Evolutionary conservation across 1,140 invertebrate species (phyloP), one percentile per base, ranked within the genome.

Genomic region (Psix sp.): DNA sequence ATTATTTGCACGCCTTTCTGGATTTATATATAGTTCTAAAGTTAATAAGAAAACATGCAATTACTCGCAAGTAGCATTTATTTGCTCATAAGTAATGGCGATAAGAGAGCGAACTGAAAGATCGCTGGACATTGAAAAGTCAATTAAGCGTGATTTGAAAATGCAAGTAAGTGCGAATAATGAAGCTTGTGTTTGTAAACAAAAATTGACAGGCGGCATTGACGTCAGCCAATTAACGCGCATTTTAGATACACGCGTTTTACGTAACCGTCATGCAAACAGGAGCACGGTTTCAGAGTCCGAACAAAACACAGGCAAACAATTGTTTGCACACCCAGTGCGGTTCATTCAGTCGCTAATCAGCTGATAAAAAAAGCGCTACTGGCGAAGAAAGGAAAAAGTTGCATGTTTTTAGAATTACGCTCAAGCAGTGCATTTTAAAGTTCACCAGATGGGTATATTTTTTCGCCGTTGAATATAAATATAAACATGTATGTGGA

Each of bases 191-290:
- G 29, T 26, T 57, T 43, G 24, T 11, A 57, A 57, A 57, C 33
- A 59, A 59, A 59, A 46, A 46, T 59, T 38, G 2, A 1, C 33
- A 14, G 46, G 17, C 24, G 24, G 42, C 20, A 38, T 14, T 36
- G 40, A 59, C 54, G 54, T 59, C 54, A 59, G n/a, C 42, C 54
- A 59, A 59, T 59, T 59, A 59, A 33, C 42, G 17, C 15, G 21
- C 20, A 24, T 46, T 59, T 46, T 26, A 59, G 11, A 59, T 45
- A 39, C 10, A n/a, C n/a, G n/a, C n/a, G 15, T 11, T 59, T 59
- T 46, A 59, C 21, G 33, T 59, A 46, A 57, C 3, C 54, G 33
- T 35, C 11, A 17, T 18, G 31, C 14, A 43, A 29, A 40, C 16
- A 11, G 9, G 9, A 13, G 20, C n/a, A 21, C 39, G 54, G 38